Evolutionary conservation across 2,113 vertebrate genomes (phyloP), one percentile per base, ranked within the genome.

Genomic region (Pelobates fuscus): DNA sequence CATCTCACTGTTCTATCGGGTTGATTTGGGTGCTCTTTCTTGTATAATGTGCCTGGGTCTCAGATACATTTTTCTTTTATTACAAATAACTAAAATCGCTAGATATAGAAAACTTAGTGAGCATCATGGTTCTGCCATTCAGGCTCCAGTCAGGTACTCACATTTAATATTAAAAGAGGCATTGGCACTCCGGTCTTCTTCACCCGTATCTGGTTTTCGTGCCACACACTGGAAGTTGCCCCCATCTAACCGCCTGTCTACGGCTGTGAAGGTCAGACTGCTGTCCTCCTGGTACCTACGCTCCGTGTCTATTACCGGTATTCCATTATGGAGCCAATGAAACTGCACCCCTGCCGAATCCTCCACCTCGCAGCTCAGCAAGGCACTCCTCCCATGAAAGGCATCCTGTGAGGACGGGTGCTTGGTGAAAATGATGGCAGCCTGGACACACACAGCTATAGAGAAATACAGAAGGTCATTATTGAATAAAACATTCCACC

Each of bases 111-210:
- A n/a, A n/a, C n/a, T n/a, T n/a, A n/a, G n/a, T n/a, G 63, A 24
- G 30, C 11, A 14, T 2, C n/a, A n/a, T 26, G 12, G 23, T 1
- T 2, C 2, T 21, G 7, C 62, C 21, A 8, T 11, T 15, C 4
- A 1, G 17, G 8, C 26, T 6, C 1, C 0, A 0, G 6, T 24
- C 2, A 46, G 5, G 14, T 10, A 91, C 96, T 97, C 89, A 99
- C 97, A 99, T 84, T 99, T 99, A 83, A 99, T 99, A 74, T 98
- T 98, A 90, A 98, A 97, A 66, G 96, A 94, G 0, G 94, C 96
- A 0, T 92, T 95, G 79, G 87, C 87, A 12, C 95, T 94, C 61
- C 49, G 87, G 2, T 83, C 89, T 43, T 83, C 79, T 79, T 97
- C 93, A 70, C 92, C 92, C 0, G 82, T 91, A 54, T 32, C 46